These are phyloP conservation scores for Pontoporia blainvillei DNA, from an alignment of 2,113 vertebrate genomes.

Conservation along the genomic window DNA sequence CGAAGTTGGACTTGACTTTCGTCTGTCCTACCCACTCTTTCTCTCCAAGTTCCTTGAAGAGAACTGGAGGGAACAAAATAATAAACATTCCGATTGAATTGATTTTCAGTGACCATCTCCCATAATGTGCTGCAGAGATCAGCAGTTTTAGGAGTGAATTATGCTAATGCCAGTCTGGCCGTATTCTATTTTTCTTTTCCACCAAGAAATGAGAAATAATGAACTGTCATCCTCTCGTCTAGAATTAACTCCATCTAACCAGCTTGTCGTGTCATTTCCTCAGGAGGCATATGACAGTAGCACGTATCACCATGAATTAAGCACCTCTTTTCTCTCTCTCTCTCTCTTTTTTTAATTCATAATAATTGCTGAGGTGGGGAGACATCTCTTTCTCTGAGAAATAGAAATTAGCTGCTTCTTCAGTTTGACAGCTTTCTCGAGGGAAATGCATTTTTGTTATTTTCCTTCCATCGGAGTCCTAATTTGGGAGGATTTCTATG, in stretches of 20 bases:
- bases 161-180: slow-evolving; percentile 64
- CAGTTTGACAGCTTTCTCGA: slow-evolving; percentile 31
- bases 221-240: slow-evolving; percentile 45
- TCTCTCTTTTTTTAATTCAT: neutral
- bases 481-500: neutral
- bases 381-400: slow-evolving; percentile 2
- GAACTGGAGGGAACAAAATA: slow-evolving; percentile 15
- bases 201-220: slow-evolving; percentile 58
- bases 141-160: slow-evolving; percentile 68
- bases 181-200: slow-evolving; percentile 49
- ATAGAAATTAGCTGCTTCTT: neutral
- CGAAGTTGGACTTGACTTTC: slow-evolving; percentile 14
- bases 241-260: slow-evolving; percentile 23
- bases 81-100: neutral
- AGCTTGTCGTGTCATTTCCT: slow-evolving; percentile 21
- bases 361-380: slow-evolving; percentile 29
- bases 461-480: neutral
- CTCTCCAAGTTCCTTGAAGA: neutral
- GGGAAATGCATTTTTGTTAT: neutral
- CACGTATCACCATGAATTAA: neutral
- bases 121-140: slow-evolving; percentile 35
- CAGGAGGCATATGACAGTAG: neutral
- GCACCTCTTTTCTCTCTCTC: neutral
- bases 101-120: slow-evolving; percentile 50
- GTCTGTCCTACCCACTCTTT: neutral